phyloP scores from a whole-genome alignment of 2,888 invertebrate species.

The Germaria angustata region DNA sequence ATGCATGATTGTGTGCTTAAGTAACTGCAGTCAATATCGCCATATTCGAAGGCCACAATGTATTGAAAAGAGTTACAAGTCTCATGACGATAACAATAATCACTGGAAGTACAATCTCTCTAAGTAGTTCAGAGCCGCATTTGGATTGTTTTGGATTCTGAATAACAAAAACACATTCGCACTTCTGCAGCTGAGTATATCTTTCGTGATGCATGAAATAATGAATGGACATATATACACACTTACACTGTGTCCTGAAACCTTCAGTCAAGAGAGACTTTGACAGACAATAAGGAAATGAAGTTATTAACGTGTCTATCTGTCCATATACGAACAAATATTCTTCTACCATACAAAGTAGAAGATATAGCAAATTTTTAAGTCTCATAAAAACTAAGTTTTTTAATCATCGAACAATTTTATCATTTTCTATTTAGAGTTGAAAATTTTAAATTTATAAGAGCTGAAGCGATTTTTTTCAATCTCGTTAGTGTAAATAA shows the following conservation, averaged over 20 bases:
- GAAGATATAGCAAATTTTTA: no score
- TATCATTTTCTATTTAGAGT: no score
- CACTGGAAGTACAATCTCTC: slow-evolving; percentile 1
- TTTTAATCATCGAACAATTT: no score
- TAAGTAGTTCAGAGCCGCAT: background rate
- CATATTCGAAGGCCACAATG: slow-evolving; percentile 13
- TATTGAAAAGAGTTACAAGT: slow-evolving; percentile 34
- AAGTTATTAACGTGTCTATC: background rate
- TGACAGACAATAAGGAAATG: background rate
- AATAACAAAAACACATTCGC: background rate
- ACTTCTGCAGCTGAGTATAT: background rate
- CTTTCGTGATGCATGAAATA: background rate
- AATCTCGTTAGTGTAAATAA: no score
- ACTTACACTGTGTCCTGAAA: background rate
- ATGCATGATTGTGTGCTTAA: background rate
- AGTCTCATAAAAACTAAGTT: no score
- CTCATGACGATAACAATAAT: slow-evolving; percentile 25
- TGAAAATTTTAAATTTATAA: no score
- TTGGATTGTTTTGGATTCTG: background rate
- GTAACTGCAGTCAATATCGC: background rate
- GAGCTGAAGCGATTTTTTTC: no score
- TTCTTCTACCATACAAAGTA: background rate
- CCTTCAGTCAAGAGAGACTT: background rate
- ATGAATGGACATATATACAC: background rate
- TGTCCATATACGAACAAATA: background rate